Evolutionary conservation across 30 jellyfish, hydroid and myxozoan genomes (phyloP).

Genomic region (Chironex yamaguchii): DNA sequence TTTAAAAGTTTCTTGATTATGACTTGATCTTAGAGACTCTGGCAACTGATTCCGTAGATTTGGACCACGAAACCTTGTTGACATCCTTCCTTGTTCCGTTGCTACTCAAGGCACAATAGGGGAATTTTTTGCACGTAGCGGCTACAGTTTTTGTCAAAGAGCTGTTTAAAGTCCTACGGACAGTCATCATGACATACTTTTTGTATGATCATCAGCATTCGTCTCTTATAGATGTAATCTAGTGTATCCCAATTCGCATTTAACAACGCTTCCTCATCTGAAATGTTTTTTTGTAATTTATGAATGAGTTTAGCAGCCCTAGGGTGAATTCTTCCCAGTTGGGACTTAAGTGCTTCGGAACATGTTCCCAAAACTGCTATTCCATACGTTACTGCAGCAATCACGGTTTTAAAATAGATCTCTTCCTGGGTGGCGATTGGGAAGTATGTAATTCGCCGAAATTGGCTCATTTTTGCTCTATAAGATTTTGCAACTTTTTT

Average conservation of each 20-base stretch:
- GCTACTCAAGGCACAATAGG: constrained; percentile 36
- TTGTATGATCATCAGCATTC: too few relatives aligned
- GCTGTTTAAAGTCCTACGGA: constrained; percentile 22
- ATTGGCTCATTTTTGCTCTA: constrained; percentile 7
- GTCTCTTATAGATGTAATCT: constrained; percentile 28
- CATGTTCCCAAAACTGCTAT: constrained; percentile 22
- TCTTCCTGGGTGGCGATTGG: constrained; percentile 15
- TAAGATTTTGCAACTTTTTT: not conserved
- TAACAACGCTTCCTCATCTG: constrained; percentile 43
- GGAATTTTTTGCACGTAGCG: constrained; percentile 36
- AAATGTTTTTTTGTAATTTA: too few relatives aligned
- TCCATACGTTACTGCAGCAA: not conserved
- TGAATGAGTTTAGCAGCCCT: constrained; percentile 13
- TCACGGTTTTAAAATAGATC: constrained; percentile 1
- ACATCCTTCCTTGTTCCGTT: constrained; percentile 39
- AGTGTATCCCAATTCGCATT: constrained; percentile 47
- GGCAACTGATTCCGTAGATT: constrained; percentile 47
- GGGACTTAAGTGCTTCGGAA: constrained; percentile 6
- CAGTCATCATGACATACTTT: too few relatives aligned
- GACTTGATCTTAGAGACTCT: constrained; percentile 27
- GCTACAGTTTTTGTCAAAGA: constrained; percentile 23
- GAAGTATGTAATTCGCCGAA: too few relatives aligned
- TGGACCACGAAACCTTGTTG: too few relatives aligned
- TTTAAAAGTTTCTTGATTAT: constrained; percentile 4
- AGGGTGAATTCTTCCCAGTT: constrained; percentile 7